These are phyloP conservation scores for Heliconius aoede DNA, from an alignment of 2,888 invertebrate species.

Conservation along the genomic window DNA sequence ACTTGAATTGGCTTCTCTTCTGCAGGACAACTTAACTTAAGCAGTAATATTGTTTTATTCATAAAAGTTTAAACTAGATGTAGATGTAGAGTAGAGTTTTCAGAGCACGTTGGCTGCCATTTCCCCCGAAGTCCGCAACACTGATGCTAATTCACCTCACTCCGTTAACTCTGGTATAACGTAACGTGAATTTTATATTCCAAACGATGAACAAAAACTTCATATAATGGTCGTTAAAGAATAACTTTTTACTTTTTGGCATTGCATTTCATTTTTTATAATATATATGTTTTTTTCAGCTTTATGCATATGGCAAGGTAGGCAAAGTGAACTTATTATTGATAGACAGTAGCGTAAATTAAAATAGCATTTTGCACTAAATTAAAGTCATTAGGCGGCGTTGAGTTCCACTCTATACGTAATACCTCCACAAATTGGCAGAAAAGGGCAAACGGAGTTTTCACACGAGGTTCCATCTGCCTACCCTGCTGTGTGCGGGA, in stretches of 20 bases:
- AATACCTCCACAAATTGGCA: too few species aligned
- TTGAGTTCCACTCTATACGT: too few species aligned
- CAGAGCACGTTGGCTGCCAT: constrained; percentile 34
- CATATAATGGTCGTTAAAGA: constrained; percentile 12
- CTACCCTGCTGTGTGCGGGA: too few species aligned
- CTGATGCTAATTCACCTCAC: constrained; percentile 35
- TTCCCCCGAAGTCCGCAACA: constrained; percentile 31
- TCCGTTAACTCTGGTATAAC: constrained; percentile 15
- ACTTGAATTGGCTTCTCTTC: not conserved
- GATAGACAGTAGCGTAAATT: too few species aligned
- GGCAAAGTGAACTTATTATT: not conserved
- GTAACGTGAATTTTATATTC: constrained; percentile 16
- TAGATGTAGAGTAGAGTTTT: constrained; percentile 21
- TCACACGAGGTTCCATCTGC: too few species aligned
- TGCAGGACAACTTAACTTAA: not conserved
- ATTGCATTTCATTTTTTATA: not conserved
- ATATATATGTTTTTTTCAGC: not conserved
- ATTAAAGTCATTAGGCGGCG: too few species aligned
- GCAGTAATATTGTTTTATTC: not conserved
- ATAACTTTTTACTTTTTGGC: not conserved
- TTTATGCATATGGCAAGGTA: not conserved
- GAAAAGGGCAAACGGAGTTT: too few species aligned
- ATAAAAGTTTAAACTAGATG: constrained; percentile 10
- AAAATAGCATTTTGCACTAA: too few species aligned
- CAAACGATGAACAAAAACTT: constrained; percentile 17